A percentile compares a stretch with the other conserved stretches of the same genome.
Evolutionary conservation across 2,888 invertebrate genomes (phyloP).

Genomic region (Eurytoma adleriae): DNA sequence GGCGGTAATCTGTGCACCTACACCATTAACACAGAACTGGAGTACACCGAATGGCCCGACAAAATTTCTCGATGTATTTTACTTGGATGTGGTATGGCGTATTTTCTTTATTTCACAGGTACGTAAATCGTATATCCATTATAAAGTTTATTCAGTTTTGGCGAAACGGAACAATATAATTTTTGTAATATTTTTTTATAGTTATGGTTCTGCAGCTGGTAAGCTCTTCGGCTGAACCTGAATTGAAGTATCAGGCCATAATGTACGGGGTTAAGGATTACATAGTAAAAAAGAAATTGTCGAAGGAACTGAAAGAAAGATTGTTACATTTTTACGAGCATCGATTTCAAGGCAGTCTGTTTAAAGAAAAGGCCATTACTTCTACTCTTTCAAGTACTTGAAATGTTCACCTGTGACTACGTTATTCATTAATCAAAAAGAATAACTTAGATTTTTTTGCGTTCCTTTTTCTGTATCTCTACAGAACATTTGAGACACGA

Average conservation of each 20-base stretch:
- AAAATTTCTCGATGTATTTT: conserved; percentile 63
- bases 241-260: conserved; percentile 77
- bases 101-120: conserved; percentile 68
- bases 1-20: conserved; percentile 68
- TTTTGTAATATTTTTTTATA: conserved; percentile 60
- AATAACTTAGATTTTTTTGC: background rate
- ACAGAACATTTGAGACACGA: conserved; percentile 68
- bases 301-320: conserved; percentile 77
- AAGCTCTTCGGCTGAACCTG: conserved; percentile 73
- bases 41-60: conserved; percentile 61
- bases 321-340: conserved; percentile 80
- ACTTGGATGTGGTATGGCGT: conserved; percentile 65
- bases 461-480: conserved; percentile 11
- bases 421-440: too few species aligned
- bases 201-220: conserved; percentile 75
- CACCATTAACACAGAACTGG: conserved; percentile 61
- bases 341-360: conserved; percentile 79
- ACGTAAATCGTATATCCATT: conserved; percentile 59
- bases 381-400: conserved; percentile 78
- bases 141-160: background rate
- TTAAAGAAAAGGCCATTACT: conserved; percentile 78
- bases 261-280: conserved; percentile 79
- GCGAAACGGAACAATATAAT: too few species aligned
- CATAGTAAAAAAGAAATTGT: conserved; percentile 79
- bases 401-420: too few species aligned